Evolutionary conservation across 92 coral and sea anemone species (phyloP), one percentile per base, ranked within the genome.

Genomic region (Pocillopora grandis): DNA sequence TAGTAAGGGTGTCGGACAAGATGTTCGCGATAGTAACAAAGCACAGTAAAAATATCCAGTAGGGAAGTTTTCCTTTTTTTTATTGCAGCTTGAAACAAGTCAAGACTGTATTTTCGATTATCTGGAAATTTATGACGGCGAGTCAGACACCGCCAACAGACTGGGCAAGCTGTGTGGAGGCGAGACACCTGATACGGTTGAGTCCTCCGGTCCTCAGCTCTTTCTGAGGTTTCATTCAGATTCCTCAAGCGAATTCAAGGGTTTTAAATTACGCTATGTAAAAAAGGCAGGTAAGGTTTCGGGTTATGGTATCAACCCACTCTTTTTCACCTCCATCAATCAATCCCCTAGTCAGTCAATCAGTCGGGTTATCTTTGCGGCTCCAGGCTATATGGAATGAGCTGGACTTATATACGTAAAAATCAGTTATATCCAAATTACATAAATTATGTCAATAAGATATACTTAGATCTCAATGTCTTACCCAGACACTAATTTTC

Each of bases 61-160:
- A 27, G 27, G 27, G 27, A 27, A 27, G 27, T 76, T 66, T 67
- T 69, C 42, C 37, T 77, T 66, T 27, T 27, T 27, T 27, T 27
- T 27, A 27, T 27, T 27, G 27, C 76, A 95, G 98, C 10, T 95
- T 10, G 99, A 96, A 82, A 37, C 84, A 66, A 91, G 93, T 71
- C 83, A 86, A 64, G 86, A 84, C 21, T 96, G 99, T 77, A 97
- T 91, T 66, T 96, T 91, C 76, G 99, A 96, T 68, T 80, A 80
- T 58, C 71, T 96, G 76, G 99, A 94, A 59, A 69, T 96, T 62
- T 96, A 90, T 79, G 91, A 94, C 78, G 99, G 99, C 23, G 87
- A 66, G n/a, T 76, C 88, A 56, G 64, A 77, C 19, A 82, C 75
- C 31, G 84, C 67, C 79, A 80, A 90, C 76, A 90, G 88, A 48